Evolutionary conservation across 2,888 invertebrate genomes (phyloP).

Genomic region (Omphaloscelis lunosa): DNA sequence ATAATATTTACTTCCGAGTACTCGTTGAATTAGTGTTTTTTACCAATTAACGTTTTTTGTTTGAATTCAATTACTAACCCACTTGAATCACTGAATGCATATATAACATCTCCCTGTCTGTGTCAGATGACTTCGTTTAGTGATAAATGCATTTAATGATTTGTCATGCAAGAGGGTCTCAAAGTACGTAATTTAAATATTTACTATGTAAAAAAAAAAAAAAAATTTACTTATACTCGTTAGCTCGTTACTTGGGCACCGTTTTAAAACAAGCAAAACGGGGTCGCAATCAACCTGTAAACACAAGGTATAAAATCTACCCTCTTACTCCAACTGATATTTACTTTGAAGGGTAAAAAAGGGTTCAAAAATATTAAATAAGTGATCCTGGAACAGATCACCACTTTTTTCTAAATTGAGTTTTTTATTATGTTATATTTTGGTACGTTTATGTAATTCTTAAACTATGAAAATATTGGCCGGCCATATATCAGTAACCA

Average conservation of each 20-base stretch:
- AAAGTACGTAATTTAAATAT: neutral
- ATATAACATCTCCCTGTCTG: neutral
- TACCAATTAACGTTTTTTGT: too few relatives aligned
- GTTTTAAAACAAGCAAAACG: neutral
- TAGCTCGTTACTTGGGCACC: neutral
- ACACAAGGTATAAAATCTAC: neutral
- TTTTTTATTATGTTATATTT: neutral
- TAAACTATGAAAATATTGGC: neutral
- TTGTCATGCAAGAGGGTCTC: neutral
- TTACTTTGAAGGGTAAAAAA: neutral
- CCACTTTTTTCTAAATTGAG: neutral
- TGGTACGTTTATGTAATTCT: neutral
- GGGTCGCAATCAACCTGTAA: neutral
- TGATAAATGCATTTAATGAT: neutral
- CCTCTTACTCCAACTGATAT: neutral
- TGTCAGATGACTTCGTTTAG: neutral
- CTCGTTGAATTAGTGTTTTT: neutral
- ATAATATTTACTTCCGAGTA: conserved; percentile 26
- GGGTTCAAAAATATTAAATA: neutral
- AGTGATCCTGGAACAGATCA: neutral
- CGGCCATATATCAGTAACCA: neutral
- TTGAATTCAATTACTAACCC: neutral
- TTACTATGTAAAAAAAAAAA: too few relatives aligned
- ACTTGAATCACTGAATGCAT: neutral
- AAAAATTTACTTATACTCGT: too few relatives aligned